Base-by-base conservation (phyloP, 2,888 invertebrate genomes). In the Rhagonycha lutea region DNA sequence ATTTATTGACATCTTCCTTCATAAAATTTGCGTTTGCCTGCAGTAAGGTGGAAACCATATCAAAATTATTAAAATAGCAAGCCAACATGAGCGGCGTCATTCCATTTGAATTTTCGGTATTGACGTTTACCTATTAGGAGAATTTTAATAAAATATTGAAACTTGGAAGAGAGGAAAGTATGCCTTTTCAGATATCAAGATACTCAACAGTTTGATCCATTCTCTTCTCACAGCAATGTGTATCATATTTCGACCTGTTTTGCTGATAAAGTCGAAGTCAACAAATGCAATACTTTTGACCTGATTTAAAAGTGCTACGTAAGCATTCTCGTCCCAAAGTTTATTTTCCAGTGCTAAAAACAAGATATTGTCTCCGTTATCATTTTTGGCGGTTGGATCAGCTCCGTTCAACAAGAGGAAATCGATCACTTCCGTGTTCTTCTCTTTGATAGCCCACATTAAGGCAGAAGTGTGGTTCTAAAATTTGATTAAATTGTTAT, bases 71-170 rank as follows among this genome's bases (percentile, higher is more conserved):
- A 11, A 85, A 81, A 67, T 85, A 86, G 69, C 87, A 85, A 3
- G 88, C 88, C 74, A 88, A 80, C 86, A 88, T 88, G 60, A 88
- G 80, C 0, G 88, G 85, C 4, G 88, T 88, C 7, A 88, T 85
- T 2, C 87, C 87, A 77, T 85, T 86, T 2, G 82, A 79, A 73
- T 86, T 86, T n/a, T 80, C 78, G 10, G 80, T 80, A 77, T 86
- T 83, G 9, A 86, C 79, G 70, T 85, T 81, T 14, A 82, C 83
- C 86, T 86, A 26, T 12, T 14, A 24, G 11, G n/a, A 14, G 69
- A 32, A 62, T 23, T 61, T 14, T 0, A 2, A 24, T 4, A n/a
- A 65, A 11, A 10, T 12, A n/a, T 65, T 23, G 12, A 23, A 23
- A 10, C 10, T 18, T 47, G 4, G 7, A 12, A 0, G 11, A 32